phyloP scores from a whole-genome alignment of 2,113 vertebrate genomes.

The Promerops cafer region DNA sequence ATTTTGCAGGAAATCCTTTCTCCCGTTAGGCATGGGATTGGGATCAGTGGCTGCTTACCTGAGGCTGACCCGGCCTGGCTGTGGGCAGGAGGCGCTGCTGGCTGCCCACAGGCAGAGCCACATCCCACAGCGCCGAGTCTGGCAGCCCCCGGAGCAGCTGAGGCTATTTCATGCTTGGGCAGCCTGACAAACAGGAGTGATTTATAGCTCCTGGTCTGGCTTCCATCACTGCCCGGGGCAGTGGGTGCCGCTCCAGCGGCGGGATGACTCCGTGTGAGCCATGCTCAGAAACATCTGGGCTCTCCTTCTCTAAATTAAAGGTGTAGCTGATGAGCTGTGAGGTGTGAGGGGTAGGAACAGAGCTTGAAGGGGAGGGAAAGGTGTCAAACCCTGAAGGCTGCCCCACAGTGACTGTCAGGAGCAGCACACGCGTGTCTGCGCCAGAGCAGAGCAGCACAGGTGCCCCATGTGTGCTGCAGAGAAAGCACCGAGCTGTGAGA shows the following conservation, averaged over 20 bases:
- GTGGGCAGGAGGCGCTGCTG: background rate
- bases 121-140: background rate
- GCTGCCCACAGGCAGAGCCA: background rate
- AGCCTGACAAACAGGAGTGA: background rate
- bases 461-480: rapidly evolving
- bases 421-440: background rate
- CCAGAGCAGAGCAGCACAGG: background rate
- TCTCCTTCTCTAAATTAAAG: background rate
- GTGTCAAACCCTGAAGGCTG: background rate
- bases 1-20: background rate
- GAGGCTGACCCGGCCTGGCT: rapidly evolving
- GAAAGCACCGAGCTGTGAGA: background rate
- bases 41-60: background rate
- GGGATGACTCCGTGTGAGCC: background rate
- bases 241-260: rapidly evolving
- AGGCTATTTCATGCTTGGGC: background rate
- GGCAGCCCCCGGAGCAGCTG: background rate
- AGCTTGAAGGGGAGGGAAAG: background rate
- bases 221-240: background rate
- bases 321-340: background rate
- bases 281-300: background rate
- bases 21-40: rapidly evolving
- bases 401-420: background rate
- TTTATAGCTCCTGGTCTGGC: background rate
- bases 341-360: background rate